phyloP scores from a whole-genome alignment of 2,888 invertebrate genomes.

The Hydrotaea cyrtoneurina region DNA sequence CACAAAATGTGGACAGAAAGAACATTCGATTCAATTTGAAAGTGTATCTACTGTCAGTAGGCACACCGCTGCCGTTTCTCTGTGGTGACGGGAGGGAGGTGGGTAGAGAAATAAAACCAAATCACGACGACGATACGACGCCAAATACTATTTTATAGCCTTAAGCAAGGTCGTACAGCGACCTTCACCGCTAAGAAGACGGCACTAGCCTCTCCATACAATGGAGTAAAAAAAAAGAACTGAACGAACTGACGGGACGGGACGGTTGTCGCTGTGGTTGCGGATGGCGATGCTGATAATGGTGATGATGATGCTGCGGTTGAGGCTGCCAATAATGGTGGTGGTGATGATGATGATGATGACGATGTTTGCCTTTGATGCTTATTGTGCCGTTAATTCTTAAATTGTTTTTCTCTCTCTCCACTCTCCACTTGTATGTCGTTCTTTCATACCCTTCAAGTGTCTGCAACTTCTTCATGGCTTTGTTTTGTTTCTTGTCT shows the following conservation, averaged over 20 bases:
- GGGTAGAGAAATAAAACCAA: slow-evolving; percentile 60
- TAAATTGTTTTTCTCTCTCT: slow-evolving; percentile 9
- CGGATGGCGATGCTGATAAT: slow-evolving; percentile 36
- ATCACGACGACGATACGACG: slow-evolving; percentile 69
- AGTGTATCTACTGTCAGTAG: slow-evolving; percentile 48
- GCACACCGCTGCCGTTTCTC: not conserved
- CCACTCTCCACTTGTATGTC: not conserved
- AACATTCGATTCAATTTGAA: slow-evolving; percentile 56
- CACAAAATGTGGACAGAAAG: slow-evolving; percentile 13
- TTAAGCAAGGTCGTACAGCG: slow-evolving; percentile 78
- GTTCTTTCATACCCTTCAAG: slow-evolving; percentile 3
- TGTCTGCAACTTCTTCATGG: not conserved
- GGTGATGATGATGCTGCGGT: slow-evolving; percentile 34
- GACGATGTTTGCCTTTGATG: slow-evolving; percentile 28
- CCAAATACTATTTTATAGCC: slow-evolving; percentile 76
- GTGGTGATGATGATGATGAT: slow-evolving; percentile 17
- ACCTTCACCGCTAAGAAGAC: slow-evolving; percentile 72
- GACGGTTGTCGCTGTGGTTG: not conserved
- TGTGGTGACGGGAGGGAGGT: not conserved
- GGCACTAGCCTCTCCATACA: slow-evolving; percentile 18
- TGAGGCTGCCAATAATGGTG: slow-evolving; percentile 25
- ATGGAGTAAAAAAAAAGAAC: not conserved
- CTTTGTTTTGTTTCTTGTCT: not conserved
- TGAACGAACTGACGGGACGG: not conserved
- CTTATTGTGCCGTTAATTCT: slow-evolving; percentile 61